These are phyloP conservation scores for Caenorhabditis becei DNA, from an alignment of 2,888 invertebrate species.

Conservation along the genomic window DNA sequence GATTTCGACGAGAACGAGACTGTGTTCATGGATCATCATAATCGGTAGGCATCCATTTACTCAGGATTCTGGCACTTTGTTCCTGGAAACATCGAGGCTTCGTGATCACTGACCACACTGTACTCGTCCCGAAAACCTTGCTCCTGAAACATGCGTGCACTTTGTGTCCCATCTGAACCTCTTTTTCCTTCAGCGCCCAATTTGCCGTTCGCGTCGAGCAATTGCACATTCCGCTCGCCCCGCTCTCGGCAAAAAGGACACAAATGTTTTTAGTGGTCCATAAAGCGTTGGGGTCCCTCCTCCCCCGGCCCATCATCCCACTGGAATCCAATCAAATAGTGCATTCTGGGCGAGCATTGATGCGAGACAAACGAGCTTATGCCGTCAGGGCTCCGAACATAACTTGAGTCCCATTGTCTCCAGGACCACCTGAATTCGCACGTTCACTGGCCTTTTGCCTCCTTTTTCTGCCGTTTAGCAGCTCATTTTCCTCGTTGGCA, in stretches of 20 bases:
- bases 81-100: no score
- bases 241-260: slow-evolving; percentile 24
- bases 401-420: no score
- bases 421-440: no score
- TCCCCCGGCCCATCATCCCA: slow-evolving; percentile 8
- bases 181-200: not conserved
- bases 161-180: no score
- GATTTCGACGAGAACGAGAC: no score
- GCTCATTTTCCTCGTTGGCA: not conserved
- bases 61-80: no score
- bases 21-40: no score
- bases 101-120: no score
- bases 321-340: slow-evolving; percentile 24
- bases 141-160: no score
- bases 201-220: not conserved
- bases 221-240: not conserved
- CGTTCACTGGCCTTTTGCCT: not conserved
- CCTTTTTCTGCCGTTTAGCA: not conserved
- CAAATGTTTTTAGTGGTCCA: slow-evolving; percentile 55
- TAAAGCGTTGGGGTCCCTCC: slow-evolving; percentile 29
- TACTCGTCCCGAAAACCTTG: no score
- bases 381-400: not conserved
- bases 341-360: slow-evolving; percentile 34
- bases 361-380: slow-evolving; percentile 30
- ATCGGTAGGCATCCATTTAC: no score